Conservation (phyloP, 2,888 invertebrate species). For the Morinoia aosen region DNA sequence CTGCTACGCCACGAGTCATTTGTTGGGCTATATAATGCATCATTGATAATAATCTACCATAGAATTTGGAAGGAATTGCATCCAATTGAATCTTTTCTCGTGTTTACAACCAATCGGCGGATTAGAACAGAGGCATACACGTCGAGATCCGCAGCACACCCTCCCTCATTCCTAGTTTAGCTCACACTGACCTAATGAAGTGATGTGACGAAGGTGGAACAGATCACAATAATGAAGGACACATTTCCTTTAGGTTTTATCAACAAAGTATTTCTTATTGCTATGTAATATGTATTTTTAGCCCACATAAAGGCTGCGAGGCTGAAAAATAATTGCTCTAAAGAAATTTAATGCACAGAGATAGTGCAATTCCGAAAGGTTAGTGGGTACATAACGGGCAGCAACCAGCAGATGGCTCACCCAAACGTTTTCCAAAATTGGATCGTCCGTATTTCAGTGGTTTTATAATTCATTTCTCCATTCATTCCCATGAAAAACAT, state of each 20-base stretch:
- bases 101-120: neutral
- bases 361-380: neutral
- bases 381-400: neutral
- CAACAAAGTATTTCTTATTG: neutral
- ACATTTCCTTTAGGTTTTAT: neutral
- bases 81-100: neutral
- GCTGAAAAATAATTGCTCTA: neutral
- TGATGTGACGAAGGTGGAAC: conserved; percentile 9
- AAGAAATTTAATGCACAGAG: neutral
- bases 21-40: neutral
- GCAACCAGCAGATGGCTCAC: neutral
- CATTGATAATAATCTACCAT: neutral
- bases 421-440: neutral
- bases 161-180: neutral
- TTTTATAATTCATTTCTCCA: neutral
- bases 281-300: neutral
- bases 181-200: conserved; percentile 9
- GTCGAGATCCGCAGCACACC: neutral
- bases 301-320: neutral
- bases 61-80: neutral
- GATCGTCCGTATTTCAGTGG: neutral
- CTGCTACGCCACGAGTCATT: neutral
- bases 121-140: neutral
- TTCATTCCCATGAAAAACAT: neutral
- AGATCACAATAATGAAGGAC: neutral